A percentile compares a stretch with the other conserved stretches of the same genome.
Conservation (phyloP, 2,113 vertebrate genomes). For the Pterocles gutturalis region DNA sequence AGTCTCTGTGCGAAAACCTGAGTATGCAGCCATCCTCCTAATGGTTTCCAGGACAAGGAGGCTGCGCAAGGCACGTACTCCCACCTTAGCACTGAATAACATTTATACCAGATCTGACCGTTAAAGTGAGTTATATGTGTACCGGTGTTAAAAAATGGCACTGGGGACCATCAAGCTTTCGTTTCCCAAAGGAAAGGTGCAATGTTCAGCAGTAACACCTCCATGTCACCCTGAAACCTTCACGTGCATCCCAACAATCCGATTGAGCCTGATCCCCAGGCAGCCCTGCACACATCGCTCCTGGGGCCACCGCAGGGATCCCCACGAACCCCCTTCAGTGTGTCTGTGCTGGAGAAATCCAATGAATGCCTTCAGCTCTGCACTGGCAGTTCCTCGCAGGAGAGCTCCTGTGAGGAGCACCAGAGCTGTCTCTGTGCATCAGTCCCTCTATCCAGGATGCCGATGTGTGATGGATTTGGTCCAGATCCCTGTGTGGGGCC, state of each 20-base stretch:
- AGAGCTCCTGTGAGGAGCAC: background rate
- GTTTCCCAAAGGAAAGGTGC: background rate
- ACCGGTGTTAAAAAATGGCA: background rate
- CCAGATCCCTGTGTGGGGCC: fast-evolving
- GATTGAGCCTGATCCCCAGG: background rate
- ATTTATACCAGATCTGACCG: background rate
- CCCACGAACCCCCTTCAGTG: background rate
- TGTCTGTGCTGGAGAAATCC: background rate
- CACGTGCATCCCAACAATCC: fast-evolving
- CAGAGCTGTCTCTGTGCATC: fast-evolving
- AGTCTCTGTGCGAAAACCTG: background rate
- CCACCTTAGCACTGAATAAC: background rate
- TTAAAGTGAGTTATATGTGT: fast-evolving
- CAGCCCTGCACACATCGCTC: fast-evolving
- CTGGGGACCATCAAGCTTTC: background rate
- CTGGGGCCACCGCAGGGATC: background rate
- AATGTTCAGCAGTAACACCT: background rate
- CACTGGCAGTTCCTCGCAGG: fast-evolving
- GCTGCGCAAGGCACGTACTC: background rate
- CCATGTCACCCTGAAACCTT: fast-evolving
- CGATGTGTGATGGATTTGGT: fast-evolving
- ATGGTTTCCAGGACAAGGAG: slow-evolving; percentile 4
- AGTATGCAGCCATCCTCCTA: background rate
- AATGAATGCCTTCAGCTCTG: background rate
- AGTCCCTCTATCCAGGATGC: background rate